Evolutionary conservation across 2,797 vertebrate species (phyloP), one percentile per base, ranked within the genome.

Genomic region (Margarornis squamiger): DNA sequence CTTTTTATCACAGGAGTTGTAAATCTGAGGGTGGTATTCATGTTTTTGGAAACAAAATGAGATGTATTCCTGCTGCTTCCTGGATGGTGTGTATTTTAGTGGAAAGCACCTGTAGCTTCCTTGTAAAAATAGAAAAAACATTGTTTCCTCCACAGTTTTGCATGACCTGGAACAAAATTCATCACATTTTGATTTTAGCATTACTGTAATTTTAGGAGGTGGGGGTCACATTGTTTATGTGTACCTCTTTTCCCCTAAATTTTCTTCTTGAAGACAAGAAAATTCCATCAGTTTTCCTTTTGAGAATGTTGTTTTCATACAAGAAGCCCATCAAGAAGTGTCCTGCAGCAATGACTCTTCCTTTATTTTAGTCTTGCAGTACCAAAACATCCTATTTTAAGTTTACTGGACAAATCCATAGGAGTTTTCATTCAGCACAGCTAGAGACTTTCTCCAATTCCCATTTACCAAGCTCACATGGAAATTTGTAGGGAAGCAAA

Each of bases 1-100:
- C 32, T 72, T 78, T 80, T 55, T 46, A 6, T 27, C 16, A 0
- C 2, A 0, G 0, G 12, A 20, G 32, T 29, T 2, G 6, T 51
- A 21, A 58, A 62, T 68, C 23, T 74, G 38, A 51, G 49, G 22
- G 45, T 65, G 30, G 12, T 26, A 75, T 74, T 41, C 29, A 63
- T 39, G 75, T 4, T 18, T 12, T 6, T 45, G 46, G 32, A 46
- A 91, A 45, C 6, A 26, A 73, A 91, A 46, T 36, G 10, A 32
- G 36, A n/a, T 41, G n/a, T 39, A 23, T 74, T 22, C 26, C 18
- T 65, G 18, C 20, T 65, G 38, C 17, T 34, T 43, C 13, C 9
- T 3, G 21, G 14, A 2, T 24, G 15, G 10, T 27, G 2, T 16
- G 3, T 34, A 4, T 19, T 45, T 34, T 51, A 70, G 29, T 76